Base-by-base conservation (phyloP, 1,140 invertebrate genomes). In the Ctenoplectra terminalis region DNA sequence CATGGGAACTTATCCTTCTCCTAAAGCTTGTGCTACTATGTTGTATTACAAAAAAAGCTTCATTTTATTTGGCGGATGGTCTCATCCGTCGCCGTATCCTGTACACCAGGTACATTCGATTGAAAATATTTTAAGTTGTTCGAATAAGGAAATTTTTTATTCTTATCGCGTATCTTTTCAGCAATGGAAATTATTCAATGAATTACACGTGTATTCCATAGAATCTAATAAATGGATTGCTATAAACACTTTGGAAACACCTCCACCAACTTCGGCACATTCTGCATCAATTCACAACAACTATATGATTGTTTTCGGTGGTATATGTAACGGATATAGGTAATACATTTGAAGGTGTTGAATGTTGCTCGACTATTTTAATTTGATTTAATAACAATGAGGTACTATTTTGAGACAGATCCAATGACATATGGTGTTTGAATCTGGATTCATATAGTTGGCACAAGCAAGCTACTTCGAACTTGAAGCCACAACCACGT, bases 31-130 rank as follows among this genome's bases (percentile, higher is more conserved):
- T 93, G 97, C 98, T 52, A 97, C 97, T 31, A 96, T 99, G 95
- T 96, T 99, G 9, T 95, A 96, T 81, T 98, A 99, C 93, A 96
- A 97, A 87, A 96, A 98, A 89, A 96, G 95, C 84, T 94, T 99
- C 75, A 96, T 99, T 81, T 93, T 99, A 43, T 99, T 99, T 95
- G 98, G 98, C 61, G 99, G 99, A 9, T 99, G 98, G 98, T 97
- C 98, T 20, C 97, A 99, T 94, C 98, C 98, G 31, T 98, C 98
- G 52, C 95, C 97, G 4, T 98, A 98, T 93, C 97, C 98, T 56
- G 95, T 98, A 50, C 97, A 99, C 94, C 98, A 99, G 92, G 96
- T 96, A 86, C 37, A 20, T 67, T 58, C 43, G 54, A 46, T 34
- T 75, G 4, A 73, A 70, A 73, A 31, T n/a, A n/a, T n/a, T 34